Evolutionary conservation across 2,797 vertebrate species (phyloP).

Genomic region (Acridotheres tristis): DNA sequence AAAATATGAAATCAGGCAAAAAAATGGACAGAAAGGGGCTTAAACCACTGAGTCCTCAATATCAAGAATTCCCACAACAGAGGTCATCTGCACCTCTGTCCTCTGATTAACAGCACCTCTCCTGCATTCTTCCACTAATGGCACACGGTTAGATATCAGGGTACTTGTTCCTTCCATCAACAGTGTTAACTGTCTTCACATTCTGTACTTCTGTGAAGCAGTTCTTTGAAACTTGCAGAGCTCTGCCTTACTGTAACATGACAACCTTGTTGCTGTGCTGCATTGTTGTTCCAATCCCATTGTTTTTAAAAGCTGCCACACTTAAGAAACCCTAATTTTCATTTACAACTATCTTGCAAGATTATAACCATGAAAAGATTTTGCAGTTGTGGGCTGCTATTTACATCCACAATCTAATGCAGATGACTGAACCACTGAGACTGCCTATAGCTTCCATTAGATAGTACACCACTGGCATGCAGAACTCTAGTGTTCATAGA

Average conservation of each 20-base stretch:
- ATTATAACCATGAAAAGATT: conserved; percentile 31
- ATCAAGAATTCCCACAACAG: conserved; percentile 30
- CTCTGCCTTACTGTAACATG: conserved; percentile 23
- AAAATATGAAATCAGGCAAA: conserved; percentile 64
- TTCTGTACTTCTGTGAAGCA: conserved; percentile 12
- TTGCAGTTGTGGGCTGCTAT: conserved; percentile 52
- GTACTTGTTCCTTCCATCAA: conserved; percentile 1
- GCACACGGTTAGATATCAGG: neutral
- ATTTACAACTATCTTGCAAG: conserved; percentile 4
- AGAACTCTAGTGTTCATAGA: conserved; percentile 58
- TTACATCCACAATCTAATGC: conserved; percentile 54
- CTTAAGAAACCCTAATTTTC: neutral
- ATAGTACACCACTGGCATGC: conserved; percentile 63
- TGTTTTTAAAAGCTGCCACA: conserved; percentile 35
- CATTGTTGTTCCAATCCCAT: conserved; percentile 21
- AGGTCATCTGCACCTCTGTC: neutral
- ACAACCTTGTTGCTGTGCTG: conserved; percentile 8
- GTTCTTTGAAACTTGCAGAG: conserved; percentile 13
- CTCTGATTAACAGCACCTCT: conserved; percentile 39
- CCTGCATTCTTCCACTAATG: conserved; percentile 14
- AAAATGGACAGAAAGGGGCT: conserved; percentile 38
- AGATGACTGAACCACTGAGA: conserved; percentile 55
- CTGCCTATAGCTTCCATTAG: conserved; percentile 49
- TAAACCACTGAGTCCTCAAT: conserved; percentile 48
- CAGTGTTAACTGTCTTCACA: conserved; percentile 5